Conservation (phyloP, 2,113 vertebrate genomes). For the Redunca redunca region DNA sequence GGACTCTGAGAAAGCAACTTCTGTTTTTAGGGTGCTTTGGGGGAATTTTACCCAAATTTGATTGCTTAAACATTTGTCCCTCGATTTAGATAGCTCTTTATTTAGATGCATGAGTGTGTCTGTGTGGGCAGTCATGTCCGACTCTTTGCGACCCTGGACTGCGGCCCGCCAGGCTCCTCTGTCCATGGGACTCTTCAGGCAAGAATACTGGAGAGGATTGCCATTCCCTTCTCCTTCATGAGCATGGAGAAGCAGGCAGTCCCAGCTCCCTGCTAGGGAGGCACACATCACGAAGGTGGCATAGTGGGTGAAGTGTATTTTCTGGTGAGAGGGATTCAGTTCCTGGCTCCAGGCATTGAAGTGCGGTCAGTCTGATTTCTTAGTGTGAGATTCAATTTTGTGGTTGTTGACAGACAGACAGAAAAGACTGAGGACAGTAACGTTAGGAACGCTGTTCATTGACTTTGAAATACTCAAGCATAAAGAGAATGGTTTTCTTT, state of each 20-base stretch:
- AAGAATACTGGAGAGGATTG: background rate
- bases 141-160: background rate
- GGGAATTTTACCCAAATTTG: background rate
- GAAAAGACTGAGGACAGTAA: background rate
- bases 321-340: background rate
- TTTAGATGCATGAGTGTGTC: background rate
- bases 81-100: background rate
- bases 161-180: fast-evolving
- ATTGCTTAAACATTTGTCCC: background rate
- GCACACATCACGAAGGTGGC: fast-evolving
- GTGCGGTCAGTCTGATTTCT: background rate
- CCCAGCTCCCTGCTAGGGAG: background rate
- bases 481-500: background rate
- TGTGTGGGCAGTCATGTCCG: fast-evolving
- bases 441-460: background rate
- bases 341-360: background rate
- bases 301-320: fast-evolving
- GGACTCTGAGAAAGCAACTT: background rate
- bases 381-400: background rate
- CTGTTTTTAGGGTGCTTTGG: background rate
- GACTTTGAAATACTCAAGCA: background rate
- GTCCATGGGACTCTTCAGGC: background rate
- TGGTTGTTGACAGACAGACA: background rate
- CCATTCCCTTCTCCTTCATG: background rate
- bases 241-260: background rate